Conservation (phyloP, 2,888 invertebrate species). For the Hipparchia sbordonii region DNA sequence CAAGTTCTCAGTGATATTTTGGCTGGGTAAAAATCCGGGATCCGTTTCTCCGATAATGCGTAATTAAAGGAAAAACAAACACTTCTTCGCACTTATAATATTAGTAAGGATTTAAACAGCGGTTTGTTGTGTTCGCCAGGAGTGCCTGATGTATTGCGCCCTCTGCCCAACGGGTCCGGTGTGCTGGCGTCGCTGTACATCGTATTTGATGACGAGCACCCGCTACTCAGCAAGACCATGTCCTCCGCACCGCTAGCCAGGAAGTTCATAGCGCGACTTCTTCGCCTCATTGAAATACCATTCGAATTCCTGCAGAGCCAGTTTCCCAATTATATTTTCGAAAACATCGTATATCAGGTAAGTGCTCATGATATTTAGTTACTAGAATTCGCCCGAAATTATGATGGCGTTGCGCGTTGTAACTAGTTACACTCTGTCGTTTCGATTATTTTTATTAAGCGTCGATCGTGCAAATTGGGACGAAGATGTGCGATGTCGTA, state of each 20-base stretch:
- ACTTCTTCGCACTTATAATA: too few relatives aligned
- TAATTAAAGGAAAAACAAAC: too few relatives aligned
- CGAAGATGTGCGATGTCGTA: too few relatives aligned
- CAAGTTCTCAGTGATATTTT: too few relatives aligned
- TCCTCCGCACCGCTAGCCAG: slow-evolving; percentile 85
- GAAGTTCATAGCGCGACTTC: slow-evolving; percentile 84
- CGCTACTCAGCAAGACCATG: slow-evolving; percentile 79
- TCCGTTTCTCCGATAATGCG: too few relatives aligned
- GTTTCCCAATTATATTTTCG: slow-evolving; percentile 86
- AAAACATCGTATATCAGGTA: slow-evolving; percentile 84
- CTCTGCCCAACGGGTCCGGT: slow-evolving; percentile 85
- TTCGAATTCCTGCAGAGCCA: slow-evolving; percentile 84
- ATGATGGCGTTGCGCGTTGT: too few relatives aligned
- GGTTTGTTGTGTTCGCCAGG: slow-evolving; percentile 52
- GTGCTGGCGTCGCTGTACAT: slow-evolving; percentile 85
- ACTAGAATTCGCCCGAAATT: too few relatives aligned
- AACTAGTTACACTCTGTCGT: too few relatives aligned
- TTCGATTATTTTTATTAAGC: too few relatives aligned
- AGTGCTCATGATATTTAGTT: slow-evolving; percentile 37
- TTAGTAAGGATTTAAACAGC: too few relatives aligned
- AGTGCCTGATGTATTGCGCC: slow-evolving; percentile 85
- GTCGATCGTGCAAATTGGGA: too few relatives aligned
- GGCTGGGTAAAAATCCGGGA: too few relatives aligned
- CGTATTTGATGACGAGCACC: slow-evolving; percentile 81
- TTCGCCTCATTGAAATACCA: slow-evolving; percentile 83